phyloP scores from a whole-genome alignment of 1,140 invertebrate genomes.

The Pygmarrhopalites habei region DNA sequence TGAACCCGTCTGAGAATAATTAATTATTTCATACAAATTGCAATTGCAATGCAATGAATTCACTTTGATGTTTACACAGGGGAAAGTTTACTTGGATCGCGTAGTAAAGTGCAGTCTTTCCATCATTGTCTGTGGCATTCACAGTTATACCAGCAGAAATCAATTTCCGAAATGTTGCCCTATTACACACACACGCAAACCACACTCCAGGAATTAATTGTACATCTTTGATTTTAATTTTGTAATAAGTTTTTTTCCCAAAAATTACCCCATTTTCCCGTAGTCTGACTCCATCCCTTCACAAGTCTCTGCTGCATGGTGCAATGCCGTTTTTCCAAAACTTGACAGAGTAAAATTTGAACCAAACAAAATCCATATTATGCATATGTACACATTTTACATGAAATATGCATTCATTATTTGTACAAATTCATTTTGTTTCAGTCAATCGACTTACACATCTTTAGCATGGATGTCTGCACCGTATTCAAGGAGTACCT shows the following conservation, averaged over 20 bases:
- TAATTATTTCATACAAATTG: background rate
- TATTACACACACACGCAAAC: constrained; percentile 11
- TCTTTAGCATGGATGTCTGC: constrained; percentile 37
- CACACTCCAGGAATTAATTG: too few species aligned
- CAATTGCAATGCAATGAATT: background rate
- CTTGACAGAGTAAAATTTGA: background rate
- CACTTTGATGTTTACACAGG: too few species aligned
- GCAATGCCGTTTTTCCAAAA: constrained; percentile 36
- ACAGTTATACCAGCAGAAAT: constrained; percentile 34
- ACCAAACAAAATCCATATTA: background rate
- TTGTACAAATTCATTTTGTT: background rate
- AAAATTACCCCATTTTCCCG: constrained; percentile 38
- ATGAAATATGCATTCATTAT: background rate
- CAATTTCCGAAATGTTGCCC: constrained; percentile 34
- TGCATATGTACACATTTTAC: background rate
- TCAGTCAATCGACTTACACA: background rate
- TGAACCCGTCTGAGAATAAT: constrained; percentile 32
- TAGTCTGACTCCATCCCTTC: constrained; percentile 39
- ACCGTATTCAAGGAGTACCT: constrained; percentile 38
- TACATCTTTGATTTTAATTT: background rate
- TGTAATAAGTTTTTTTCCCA: constrained; percentile 21
- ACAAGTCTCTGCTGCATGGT: constrained; percentile 38
- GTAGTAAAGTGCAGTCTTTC: constrained; percentile 38
- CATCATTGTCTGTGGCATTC: constrained; percentile 37
- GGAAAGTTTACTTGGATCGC: constrained; percentile 35